These are phyloP conservation scores for Synanthedon myopaeformis DNA, from an alignment of 2,888 invertebrate genomes.

Conservation along the genomic window DNA sequence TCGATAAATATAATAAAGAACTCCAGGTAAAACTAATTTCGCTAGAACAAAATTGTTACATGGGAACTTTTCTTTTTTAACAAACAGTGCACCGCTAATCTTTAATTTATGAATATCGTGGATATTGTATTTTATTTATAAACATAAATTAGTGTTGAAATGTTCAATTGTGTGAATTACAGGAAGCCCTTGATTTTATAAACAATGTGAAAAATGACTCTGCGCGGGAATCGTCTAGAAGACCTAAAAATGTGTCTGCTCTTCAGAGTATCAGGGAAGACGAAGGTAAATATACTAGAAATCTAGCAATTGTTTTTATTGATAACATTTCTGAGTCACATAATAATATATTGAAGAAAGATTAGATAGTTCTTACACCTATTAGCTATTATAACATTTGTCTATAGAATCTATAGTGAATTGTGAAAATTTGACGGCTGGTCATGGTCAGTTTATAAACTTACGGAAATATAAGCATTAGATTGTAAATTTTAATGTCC, in stretches of 20 bases:
- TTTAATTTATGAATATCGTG: background rate
- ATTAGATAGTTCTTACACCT: no score
- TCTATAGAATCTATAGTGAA: no score
- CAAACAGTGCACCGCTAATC: background rate
- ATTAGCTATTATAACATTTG: no score
- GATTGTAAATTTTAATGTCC: no score
- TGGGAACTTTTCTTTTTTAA: background rate
- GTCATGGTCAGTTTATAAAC: no score
- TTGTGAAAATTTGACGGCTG: no score
- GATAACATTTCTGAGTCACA: no score
- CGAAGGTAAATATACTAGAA: conserved; percentile 28
- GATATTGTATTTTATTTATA: conserved; percentile 5
- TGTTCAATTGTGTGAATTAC: conserved; percentile 16
- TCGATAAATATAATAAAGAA: conserved; percentile 36
- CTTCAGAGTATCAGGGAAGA: conserved; percentile 56
- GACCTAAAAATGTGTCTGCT: conserved; percentile 32
- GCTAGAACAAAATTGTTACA: conserved; percentile 5
- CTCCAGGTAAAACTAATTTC: conserved; percentile 37
- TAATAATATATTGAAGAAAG: no score
- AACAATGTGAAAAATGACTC: conserved; percentile 49
- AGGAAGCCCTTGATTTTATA: conserved; percentile 38
- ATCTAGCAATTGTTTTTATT: no score
- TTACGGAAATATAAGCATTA: no score
- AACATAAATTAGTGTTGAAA: background rate
- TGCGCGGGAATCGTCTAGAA: conserved; percentile 36